These are phyloP conservation scores for Diplolepis rosae DNA, from an alignment of 2,888 invertebrate genomes.

Conservation along the genomic window DNA sequence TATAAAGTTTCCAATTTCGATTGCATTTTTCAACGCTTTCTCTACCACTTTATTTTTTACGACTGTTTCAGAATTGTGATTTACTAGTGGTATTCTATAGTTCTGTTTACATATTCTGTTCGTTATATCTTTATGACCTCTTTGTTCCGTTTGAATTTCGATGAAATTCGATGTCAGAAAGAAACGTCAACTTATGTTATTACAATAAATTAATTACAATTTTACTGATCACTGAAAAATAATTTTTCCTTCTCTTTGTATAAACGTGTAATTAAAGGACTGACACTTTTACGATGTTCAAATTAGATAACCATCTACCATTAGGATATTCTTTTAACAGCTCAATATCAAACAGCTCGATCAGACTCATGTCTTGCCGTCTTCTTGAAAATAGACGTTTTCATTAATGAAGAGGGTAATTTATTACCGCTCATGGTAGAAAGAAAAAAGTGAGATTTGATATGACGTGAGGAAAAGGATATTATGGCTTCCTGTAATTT, in stretches of 20 bases:
- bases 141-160: neutral
- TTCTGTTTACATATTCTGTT: neutral
- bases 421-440: neutral
- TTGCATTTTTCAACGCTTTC: neutral
- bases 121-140: neutral
- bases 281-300: neutral
- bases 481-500: neutral
- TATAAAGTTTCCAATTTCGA: neutral
- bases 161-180: neutral
- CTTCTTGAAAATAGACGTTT: neutral
- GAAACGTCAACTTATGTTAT: neutral
- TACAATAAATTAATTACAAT: neutral
- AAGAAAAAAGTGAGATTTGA: neutral
- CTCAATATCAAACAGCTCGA: neutral
- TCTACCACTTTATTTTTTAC: too few species aligned
- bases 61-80: neutral
- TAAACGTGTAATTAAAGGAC: neutral
- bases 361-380: neutral
- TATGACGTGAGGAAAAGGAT: neutral
- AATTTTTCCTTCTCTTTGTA: neutral
- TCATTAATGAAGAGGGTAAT: neutral
- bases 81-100: neutral
- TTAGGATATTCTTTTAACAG: neutral
- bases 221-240: neutral
- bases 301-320: conserved; percentile 16